Evolutionary conservation across 2,113 vertebrate genomes (phyloP).

Genomic region (Alaudala cheleensis): DNA sequence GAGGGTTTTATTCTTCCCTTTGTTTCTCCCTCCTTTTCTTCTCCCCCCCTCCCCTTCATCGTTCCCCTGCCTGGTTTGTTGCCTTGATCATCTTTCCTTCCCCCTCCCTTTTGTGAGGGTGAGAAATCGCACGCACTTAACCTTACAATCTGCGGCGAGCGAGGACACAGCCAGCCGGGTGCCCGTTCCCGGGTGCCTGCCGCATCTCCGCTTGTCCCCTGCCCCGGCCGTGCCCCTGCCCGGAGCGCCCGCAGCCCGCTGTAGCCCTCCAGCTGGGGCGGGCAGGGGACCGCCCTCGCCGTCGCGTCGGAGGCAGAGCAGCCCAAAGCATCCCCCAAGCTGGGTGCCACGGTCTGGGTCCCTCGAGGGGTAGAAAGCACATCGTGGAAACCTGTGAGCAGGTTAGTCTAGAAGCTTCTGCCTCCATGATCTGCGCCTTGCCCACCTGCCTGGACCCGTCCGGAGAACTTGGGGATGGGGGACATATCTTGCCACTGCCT

Average conservation of each 20-base stretch:
- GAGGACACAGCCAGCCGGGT: neutral
- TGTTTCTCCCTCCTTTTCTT: constrained; percentile 38
- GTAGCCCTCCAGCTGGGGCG: neutral
- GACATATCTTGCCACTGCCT: accelerated
- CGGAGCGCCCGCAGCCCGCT: neutral
- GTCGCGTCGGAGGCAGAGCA: neutral
- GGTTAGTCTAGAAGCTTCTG: constrained; percentile 57
- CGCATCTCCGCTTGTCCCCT: neutral
- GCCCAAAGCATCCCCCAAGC: neutral
- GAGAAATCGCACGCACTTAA: constrained; percentile 4
- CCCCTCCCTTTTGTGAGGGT: neutral
- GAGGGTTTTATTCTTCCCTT: constrained; percentile 43
- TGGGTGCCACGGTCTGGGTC: neutral
- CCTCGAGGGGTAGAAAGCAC: neutral
- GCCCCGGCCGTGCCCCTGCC: neutral
- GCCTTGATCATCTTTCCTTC: constrained; percentile 7
- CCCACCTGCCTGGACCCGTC: neutral
- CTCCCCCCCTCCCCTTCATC: neutral
- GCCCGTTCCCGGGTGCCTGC: constrained; percentile 39
- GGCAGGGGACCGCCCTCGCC: neutral
- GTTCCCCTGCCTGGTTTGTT: constrained; percentile 25
- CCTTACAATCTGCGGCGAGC: constrained; percentile 19
- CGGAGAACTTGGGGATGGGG: neutral
- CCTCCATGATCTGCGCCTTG: neutral
- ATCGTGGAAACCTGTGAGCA: neutral